Percentiles rank a stretch among this genome's conserved stretches.
phyloP scores from a whole-genome alignment of 1,140 invertebrate species.

The Macrocentrus cingulum region DNA sequence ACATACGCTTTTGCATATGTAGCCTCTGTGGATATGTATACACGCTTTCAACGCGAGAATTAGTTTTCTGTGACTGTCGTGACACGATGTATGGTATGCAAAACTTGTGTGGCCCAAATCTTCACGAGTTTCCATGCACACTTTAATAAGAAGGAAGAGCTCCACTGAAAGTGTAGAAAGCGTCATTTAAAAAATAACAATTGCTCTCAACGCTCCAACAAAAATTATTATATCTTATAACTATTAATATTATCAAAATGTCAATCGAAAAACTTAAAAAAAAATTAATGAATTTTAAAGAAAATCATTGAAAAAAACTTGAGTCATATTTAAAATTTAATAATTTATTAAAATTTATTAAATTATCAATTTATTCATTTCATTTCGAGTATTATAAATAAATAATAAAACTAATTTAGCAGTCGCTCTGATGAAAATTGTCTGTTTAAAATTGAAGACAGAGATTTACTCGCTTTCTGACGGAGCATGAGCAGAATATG shows the following conservation, averaged over 20 bases:
- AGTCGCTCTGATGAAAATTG: background rate
- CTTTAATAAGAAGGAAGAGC: slow-evolving; percentile 10
- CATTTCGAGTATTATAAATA: too few relatives aligned
- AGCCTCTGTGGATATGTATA: slow-evolving; percentile 19
- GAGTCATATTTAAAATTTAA: too few relatives aligned
- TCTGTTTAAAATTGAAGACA: background rate
- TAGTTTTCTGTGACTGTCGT: slow-evolving; percentile 53
- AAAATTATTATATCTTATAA: too few relatives aligned
- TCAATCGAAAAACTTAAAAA: too few relatives aligned
- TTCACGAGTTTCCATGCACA: slow-evolving; percentile 7
- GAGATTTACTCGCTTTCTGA: slow-evolving; percentile 20
- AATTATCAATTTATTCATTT: too few relatives aligned
- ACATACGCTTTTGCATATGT: slow-evolving; percentile 15
- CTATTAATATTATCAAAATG: too few relatives aligned
- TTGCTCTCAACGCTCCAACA: too few relatives aligned
- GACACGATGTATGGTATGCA: slow-evolving; percentile 52
- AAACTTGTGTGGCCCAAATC: slow-evolving; percentile 50
- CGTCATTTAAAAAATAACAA: too few relatives aligned
- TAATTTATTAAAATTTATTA: background rate
- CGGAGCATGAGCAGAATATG: slow-evolving; percentile 60
- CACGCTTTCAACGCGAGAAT: slow-evolving; percentile 46
- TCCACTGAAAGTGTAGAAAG: too few relatives aligned
- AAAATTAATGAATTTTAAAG: too few relatives aligned
- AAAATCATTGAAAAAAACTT: too few relatives aligned
- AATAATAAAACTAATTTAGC: slow-evolving; percentile 2